Conservation (phyloP, 2,797 vertebrate genomes). For the Eidolon dupreanum region DNA sequence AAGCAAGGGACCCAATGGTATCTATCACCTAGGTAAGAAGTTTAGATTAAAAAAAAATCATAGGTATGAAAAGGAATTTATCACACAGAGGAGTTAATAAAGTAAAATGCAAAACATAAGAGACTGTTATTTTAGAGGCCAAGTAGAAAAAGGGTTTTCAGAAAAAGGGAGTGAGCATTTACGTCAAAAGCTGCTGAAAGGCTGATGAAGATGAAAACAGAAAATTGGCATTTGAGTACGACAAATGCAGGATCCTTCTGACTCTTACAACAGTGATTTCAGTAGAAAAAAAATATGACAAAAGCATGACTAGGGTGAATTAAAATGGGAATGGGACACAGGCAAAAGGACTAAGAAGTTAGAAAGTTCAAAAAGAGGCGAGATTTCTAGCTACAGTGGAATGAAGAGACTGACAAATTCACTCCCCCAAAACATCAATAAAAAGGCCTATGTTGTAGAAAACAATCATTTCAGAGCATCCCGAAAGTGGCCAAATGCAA, state of each 20-base stretch:
- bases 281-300: background rate
- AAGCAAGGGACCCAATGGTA: background rate
- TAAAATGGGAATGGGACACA: background rate
- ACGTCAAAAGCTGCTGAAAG: background rate
- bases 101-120: background rate
- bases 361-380: background rate
- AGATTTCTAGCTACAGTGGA: background rate
- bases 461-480: constrained; percentile 24
- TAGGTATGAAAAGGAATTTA: background rate
- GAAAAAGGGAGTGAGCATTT: background rate
- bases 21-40: background rate
- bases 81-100: background rate
- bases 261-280: background rate
- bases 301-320: background rate
- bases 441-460: background rate
- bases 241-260: background rate
- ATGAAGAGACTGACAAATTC: background rate
- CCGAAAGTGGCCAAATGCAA: background rate
- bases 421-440: background rate
- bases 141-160: background rate
- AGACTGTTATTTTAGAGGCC: background rate
- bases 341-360: background rate
- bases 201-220: background rate
- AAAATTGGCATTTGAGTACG: background rate
- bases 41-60: background rate